Percentiles rank a stretch among this genome's conserved stretches.
phyloP scores from a whole-genome alignment of 2,113 vertebrate species.

The Athene noctua region DNA sequence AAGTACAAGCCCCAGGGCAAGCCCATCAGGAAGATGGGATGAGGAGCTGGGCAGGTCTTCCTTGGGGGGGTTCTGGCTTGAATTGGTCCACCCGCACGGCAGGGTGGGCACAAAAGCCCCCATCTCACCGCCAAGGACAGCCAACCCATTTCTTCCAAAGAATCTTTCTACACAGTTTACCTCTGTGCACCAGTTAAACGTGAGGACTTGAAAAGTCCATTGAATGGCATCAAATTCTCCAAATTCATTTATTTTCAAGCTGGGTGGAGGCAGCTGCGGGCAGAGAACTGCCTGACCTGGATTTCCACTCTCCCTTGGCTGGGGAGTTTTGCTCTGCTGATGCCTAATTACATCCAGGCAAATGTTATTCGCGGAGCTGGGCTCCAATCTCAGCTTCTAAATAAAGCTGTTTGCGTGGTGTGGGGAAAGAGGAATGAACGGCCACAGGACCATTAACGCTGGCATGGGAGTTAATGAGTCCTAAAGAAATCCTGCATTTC shows the following conservation, averaged over 20 bases:
- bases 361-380: not conserved
- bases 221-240: not conserved
- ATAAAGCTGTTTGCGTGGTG: not conserved
- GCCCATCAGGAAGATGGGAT: not conserved
- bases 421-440: not conserved
- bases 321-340: not conserved
- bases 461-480: constrained; percentile 1
- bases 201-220: not conserved
- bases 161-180: not conserved
- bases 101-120: not conserved
- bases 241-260: not conserved
- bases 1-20: not conserved
- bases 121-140: not conserved
- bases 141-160: not conserved
- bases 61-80: not conserved
- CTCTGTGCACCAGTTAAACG: not conserved
- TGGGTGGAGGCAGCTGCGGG: not conserved
- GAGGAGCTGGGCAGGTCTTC: not conserved
- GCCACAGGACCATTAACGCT: not conserved
- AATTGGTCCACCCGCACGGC: rapidly evolving
- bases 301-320: constrained; percentile 22
- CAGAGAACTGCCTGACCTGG: constrained; percentile 32
- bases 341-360: constrained; percentile 19
- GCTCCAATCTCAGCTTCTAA: constrained; percentile 41
- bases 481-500: not conserved